Conservation (phyloP, 2,888 invertebrate species). For the Netelia virgata region DNA sequence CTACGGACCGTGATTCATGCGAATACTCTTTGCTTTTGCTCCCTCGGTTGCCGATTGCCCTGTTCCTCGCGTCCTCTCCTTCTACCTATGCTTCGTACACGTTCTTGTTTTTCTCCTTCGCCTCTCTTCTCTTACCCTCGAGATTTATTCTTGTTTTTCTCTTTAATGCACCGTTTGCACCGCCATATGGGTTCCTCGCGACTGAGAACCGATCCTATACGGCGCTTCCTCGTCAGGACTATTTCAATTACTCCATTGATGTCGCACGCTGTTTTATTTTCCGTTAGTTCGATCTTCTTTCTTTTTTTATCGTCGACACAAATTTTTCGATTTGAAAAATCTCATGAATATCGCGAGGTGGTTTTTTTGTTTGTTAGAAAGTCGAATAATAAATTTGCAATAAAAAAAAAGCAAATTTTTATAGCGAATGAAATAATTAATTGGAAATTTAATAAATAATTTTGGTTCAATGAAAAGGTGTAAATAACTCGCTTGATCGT, state of each 20-base stretch:
- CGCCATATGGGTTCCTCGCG: conserved; percentile 30
- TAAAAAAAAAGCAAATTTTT: no score
- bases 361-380: background rate
- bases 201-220: conserved; percentile 10
- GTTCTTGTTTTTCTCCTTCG: background rate
- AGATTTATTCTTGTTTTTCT: conserved; percentile 33
- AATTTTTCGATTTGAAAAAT: no score
- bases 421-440: background rate
- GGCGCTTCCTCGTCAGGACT: conserved; percentile 37
- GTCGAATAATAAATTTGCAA: background rate
- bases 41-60: conserved; percentile 12
- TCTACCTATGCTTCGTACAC: conserved; percentile 19
- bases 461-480: background rate
- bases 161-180: conserved; percentile 23
- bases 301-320: background rate
- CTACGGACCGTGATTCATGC: conserved; percentile 69
- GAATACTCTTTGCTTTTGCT: conserved; percentile 53
- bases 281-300: conserved; percentile 5
- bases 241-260: conserved; percentile 32
- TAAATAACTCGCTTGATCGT: background rate
- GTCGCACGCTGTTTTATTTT: no score
- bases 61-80: conserved; percentile 42
- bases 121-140: background rate
- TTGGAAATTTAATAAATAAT: background rate
- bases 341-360: no score